These are phyloP conservation scores for Daktulosphaira vitifoliae DNA, from an alignment of 1,140 invertebrate genomes.

Conservation along the genomic window DNA sequence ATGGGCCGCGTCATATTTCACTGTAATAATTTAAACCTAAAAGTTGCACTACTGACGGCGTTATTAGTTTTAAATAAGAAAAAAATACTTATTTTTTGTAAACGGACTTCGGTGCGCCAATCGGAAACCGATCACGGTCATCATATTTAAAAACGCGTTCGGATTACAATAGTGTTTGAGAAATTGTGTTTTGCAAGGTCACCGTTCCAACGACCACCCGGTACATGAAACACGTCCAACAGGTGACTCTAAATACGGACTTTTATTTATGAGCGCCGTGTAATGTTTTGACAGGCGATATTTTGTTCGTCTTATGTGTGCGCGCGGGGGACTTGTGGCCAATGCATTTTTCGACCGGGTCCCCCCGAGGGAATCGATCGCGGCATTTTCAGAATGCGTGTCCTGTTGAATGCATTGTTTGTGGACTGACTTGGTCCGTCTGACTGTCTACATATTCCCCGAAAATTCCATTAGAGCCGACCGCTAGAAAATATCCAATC, in stretches of 20 bases:
- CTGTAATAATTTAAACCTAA: too few species aligned
- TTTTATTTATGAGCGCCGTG: conserved; percentile 31
- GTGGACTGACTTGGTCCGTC: too few species aligned
- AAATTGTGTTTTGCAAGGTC: too few species aligned
- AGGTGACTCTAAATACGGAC: conserved; percentile 24
- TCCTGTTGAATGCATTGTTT: too few species aligned
- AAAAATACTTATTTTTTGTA: too few species aligned
- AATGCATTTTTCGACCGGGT: not conserved
- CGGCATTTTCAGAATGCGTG: not conserved
- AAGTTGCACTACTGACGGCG: too few species aligned
- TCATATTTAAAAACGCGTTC: not conserved
- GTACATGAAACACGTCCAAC: conserved; percentile 25
- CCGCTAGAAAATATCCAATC: too few species aligned
- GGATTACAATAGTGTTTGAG: too few species aligned
- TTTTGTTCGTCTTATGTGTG: conserved; percentile 6
- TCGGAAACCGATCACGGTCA: not conserved
- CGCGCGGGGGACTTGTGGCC: not conserved
- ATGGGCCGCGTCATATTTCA: too few species aligned
- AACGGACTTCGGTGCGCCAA: not conserved
- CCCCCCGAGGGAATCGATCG: conserved; percentile 16
- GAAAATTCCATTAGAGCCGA: too few species aligned
- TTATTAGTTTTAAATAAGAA: too few species aligned
- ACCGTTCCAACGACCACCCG: conserved; percentile 11
- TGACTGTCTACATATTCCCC: too few species aligned
- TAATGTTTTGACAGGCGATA: conserved; percentile 33